Percentiles rank a stretch among this genome's conserved stretches.
Evolutionary conservation across 53 echinoderm and acorn worm genomes (phyloP).

Genomic region (Crossaster papposus): DNA sequence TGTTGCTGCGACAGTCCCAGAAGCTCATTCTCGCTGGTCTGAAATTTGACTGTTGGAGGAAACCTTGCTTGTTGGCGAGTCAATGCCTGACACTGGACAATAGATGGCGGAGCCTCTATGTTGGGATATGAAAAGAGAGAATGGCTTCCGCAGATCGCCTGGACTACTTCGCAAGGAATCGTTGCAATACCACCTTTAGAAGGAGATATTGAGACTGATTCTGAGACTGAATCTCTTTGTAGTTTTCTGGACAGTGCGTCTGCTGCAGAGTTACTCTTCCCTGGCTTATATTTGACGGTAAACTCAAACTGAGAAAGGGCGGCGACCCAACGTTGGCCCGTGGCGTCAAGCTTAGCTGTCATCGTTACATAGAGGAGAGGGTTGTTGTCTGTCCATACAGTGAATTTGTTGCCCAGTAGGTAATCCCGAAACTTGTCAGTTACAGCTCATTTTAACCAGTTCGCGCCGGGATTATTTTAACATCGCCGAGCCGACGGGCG

Average conservation of each 20-base stretch:
- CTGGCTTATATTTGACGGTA: slow-evolving; percentile 9
- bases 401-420: slow-evolving; percentile 24
- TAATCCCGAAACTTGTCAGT: slow-evolving; percentile 57
- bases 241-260: not conserved
- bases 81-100: slow-evolving; percentile 14
- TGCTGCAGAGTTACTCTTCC: not conserved
- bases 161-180: not conserved
- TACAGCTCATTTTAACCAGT: no score
- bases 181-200: slow-evolving; percentile 1
- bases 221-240: not conserved
- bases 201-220: no score
- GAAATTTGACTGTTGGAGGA: not conserved
- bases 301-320: slow-evolving; percentile 27
- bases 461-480: no score
- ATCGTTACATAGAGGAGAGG: slow-evolving; percentile 21
- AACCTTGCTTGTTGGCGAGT: not conserved
- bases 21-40: not conserved
- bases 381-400: slow-evolving; percentile 25
- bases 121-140: no score
- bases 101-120: not conserved
- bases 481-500: no score
- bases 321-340: slow-evolving; percentile 11
- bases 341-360: slow-evolving; percentile 12
- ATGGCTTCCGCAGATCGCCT: no score
- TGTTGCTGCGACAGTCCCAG: slow-evolving; percentile 1